Evolutionary conservation across 1,140 invertebrate genomes (phyloP), one percentile per base, ranked within the genome.

Genomic region (Cardiocondyla obscurior): DNA sequence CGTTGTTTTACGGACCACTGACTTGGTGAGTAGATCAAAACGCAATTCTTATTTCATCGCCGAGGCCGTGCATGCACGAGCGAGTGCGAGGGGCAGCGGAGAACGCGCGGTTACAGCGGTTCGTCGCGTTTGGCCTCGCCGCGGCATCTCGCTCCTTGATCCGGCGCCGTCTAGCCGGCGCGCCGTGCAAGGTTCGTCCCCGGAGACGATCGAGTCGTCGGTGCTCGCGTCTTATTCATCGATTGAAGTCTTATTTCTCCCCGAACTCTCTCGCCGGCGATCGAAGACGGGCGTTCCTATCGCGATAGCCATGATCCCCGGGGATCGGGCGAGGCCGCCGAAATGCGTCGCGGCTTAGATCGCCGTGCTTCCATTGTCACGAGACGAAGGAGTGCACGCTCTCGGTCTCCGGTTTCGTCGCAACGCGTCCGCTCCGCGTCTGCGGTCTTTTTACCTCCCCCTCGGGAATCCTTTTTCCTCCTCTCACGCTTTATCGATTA

Each of bases 1-100:
- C 74, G 82, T 89, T 69, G 60, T 89, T 91, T 91, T 90, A 91
- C 85, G 44, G 60, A 85, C 86, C 82, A 90, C 79, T 87, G 90
- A 91, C 87, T 91, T 90, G 90, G 90, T 91, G 58, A 91, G 90
- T 90, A 53, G n/a, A n/a, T 36, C n/a, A 7, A 42, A 62, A 42
- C 16, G 0, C 16, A 55, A 53, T 33, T 65, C 2, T 49, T 1
- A 14, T 16, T 1, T 51, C n/a, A 12, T 49, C 25, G 6, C 6
- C 1, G 33, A 2, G 3, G 14, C 16, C 12, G 16, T 30, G 1
- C 10, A 14, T 14, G 2, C 8, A 2, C 36, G 3, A 19, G 2
- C 12, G 28, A 30, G 25, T n/a, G 3, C 16, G 39, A 2, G 5
- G n/a, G 19, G 5, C 22, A 2, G n/a, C 25, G 12, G 25, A 1